phyloP scores from a whole-genome alignment of 2,797 vertebrate genomes.

The Cossypha polioptera region DNA sequence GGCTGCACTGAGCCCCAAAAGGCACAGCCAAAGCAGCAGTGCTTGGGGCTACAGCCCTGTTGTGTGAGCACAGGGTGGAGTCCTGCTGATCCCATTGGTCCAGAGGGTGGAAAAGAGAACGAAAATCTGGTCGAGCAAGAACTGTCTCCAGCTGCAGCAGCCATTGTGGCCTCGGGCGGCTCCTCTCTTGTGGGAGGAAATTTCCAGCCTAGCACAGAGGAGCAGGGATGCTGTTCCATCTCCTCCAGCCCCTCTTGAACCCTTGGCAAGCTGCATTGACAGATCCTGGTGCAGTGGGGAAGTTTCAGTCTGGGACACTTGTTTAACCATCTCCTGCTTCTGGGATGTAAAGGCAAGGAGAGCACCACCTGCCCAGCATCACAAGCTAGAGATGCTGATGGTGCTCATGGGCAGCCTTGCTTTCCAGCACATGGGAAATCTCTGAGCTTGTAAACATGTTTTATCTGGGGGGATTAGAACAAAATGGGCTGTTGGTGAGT shows the following conservation, averaged over 20 bases:
- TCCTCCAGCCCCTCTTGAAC: background rate
- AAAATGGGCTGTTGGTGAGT: fast-evolving
- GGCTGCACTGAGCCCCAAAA: background rate
- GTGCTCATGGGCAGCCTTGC: background rate
- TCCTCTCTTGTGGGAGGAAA: background rate
- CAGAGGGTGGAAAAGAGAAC: background rate
- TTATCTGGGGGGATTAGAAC: background rate
- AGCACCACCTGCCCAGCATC: background rate
- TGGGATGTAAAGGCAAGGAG: background rate
- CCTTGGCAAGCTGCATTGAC: background rate
- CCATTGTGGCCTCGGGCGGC: fast-evolving
- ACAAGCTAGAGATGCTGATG: background rate
- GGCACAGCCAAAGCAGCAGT: background rate
- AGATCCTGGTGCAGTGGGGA: background rate
- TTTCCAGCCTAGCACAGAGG: background rate
- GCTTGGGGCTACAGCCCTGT: background rate
- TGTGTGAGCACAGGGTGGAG: conserved; percentile 1
- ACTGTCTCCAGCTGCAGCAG: background rate
- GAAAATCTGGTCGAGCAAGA: conserved; percentile 47
- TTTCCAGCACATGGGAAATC: background rate
- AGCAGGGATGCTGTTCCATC: background rate
- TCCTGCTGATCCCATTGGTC: background rate
- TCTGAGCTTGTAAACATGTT: background rate
- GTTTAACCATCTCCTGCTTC: background rate
- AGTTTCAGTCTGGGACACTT: background rate